Evolutionary conservation across 1,140 invertebrate genomes (phyloP), one percentile per base, ranked within the genome.

Genomic region (Phocides pigmalion): DNA sequence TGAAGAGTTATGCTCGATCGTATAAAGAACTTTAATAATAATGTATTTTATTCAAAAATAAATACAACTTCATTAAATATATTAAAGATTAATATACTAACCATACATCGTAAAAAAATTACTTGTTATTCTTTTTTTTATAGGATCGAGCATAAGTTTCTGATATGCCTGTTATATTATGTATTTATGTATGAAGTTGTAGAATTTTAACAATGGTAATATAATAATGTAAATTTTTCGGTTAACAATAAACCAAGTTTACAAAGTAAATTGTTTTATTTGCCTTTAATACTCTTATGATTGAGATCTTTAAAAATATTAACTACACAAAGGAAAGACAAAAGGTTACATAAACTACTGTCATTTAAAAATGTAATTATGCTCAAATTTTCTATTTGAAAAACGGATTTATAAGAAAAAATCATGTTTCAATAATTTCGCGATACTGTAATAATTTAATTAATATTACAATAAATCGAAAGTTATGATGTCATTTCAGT

Each of bases 221-320:
- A 39, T 37, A 51, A 79, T 78, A 81, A 77, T 87, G 84, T 86
- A 89, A 76, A 84, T 86, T 89, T 77, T 89, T 87, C 72, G 76
- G 76, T 89, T 87, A 81, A 76, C 79, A 86, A 85, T 84, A 79
- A 89, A 88, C 74, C 69, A 81, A 85, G 82, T 89, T 89, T 86
- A 81, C 74, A 87, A 84, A 82, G 56, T 63, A 56, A 28, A n/a
- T 32, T 28, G 35, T 66, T 66, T 59, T 59, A 59, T 50, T 65
- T 46, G 12, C 20, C 20, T 5, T 32, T 16, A 42, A 22, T 1
- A 4, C 6, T 15, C 0, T 16, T 16, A 17, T 0, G 4, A 44
- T 17, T n/a, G n/a, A n/a, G n/a, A n/a, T n/a, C n/a, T n/a, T n/a
- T n/a, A n/a, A n/a, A n/a, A n/a, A n/a, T n/a, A n/a, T n/a, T n/a